phyloP scores from a whole-genome alignment of 2,113 vertebrate genomes.

The Apodemus sylvaticus region DNA sequence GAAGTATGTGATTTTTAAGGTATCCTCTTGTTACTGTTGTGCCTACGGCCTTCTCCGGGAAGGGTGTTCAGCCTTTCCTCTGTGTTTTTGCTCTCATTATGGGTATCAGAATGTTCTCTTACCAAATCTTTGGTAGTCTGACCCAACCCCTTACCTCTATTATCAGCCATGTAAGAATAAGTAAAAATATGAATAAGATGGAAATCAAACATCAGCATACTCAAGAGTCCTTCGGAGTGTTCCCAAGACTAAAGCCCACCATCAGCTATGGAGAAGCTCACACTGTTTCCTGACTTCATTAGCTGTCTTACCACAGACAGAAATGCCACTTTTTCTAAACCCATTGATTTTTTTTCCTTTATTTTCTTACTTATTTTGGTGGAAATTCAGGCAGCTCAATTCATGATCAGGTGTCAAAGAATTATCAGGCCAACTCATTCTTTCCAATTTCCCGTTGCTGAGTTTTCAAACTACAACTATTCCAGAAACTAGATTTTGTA shows the following conservation, averaged over 20 bases:
- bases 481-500: conserved; percentile 46
- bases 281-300: not conserved
- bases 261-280: not conserved
- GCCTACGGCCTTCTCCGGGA: accelerated
- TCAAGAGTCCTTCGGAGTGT: not conserved
- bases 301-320: not conserved
- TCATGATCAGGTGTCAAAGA: conserved; percentile 28
- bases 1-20: not conserved
- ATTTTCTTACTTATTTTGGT: conserved; percentile 40
- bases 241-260: not conserved
- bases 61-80: not conserved
- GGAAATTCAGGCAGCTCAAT: conserved; percentile 21
- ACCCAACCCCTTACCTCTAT: not conserved
- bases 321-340: conserved; percentile 6
- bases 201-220: not conserved
- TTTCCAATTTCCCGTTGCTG: conserved; percentile 63
- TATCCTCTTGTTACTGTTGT: accelerated
- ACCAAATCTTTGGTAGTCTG: not conserved
- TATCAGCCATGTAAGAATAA: not conserved
- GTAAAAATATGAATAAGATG: not conserved
- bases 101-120: not conserved
- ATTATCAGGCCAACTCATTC: not conserved
- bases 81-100: not conserved
- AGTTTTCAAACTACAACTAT: conserved; percentile 67
- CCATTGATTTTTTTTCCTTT: not conserved